Evolutionary conservation across 2,797 vertebrate genomes (phyloP).

Genomic region (Peromyscus melanophrys): DNA sequence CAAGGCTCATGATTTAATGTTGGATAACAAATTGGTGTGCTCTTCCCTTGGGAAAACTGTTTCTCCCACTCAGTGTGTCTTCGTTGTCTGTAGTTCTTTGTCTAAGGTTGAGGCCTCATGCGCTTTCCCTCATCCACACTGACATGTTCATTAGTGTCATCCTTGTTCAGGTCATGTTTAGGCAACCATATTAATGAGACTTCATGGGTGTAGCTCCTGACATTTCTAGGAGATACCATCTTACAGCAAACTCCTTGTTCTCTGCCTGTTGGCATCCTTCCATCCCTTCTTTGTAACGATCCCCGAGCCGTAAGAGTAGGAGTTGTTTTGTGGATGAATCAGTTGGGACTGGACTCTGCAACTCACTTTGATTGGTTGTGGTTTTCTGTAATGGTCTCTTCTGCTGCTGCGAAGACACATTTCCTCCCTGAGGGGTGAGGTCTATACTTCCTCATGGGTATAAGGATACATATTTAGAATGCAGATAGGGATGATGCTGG

Average conservation of each 20-base stretch:
- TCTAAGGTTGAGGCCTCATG: background rate
- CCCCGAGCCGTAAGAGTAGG: too few relatives aligned
- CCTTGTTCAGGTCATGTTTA: background rate
- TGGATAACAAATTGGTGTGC: background rate
- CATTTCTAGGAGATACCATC: background rate
- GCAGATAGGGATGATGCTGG: background rate
- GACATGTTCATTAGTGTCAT: background rate
- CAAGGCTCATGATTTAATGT: background rate
- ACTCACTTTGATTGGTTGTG: background rate
- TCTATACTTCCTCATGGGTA: background rate
- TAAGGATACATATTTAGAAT: background rate
- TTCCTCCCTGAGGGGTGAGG: background rate
- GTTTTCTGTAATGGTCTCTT: background rate
- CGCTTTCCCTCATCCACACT: background rate
- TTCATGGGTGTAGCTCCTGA: background rate
- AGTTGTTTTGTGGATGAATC: background rate
- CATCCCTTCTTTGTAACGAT: background rate
- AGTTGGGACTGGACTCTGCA: background rate
- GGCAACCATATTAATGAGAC: background rate
- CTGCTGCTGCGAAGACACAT: background rate
- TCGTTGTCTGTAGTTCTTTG: background rate
- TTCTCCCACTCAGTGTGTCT: background rate
- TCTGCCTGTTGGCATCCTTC: background rate
- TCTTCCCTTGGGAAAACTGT: background rate
- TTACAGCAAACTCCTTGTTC: background rate